phyloP scores from a whole-genome alignment of 1,140 invertebrate species.

The Hypothenemus hampei region DNA sequence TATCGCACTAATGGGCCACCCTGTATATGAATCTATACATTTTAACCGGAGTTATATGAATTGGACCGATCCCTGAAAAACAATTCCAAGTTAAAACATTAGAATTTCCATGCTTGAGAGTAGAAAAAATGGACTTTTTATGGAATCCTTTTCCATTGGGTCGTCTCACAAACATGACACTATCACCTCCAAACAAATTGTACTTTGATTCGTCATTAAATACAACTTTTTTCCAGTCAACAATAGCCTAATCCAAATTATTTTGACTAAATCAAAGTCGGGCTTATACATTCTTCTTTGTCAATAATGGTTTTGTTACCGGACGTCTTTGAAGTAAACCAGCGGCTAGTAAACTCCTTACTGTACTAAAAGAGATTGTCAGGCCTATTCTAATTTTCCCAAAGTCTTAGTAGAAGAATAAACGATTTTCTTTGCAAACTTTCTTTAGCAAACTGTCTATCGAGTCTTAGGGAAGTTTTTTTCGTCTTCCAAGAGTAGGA shows the following conservation, averaged over 20 bases:
- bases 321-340: background rate
- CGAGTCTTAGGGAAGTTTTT: too few relatives aligned
- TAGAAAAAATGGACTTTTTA: background rate
- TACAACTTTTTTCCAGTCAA: background rate
- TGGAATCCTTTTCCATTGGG: background rate
- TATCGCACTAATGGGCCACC: too few relatives aligned
- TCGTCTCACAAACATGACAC: background rate
- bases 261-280: background rate
- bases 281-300: constrained; percentile 2
- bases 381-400: background rate
- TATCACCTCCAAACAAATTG: background rate
- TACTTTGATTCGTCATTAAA: constrained; percentile 1
- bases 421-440: background rate
- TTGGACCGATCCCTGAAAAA: background rate
- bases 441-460: background rate
- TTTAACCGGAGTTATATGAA: background rate
- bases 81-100: too few relatives aligned
- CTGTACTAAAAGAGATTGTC: background rate
- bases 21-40: background rate
- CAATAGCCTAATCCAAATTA: background rate
- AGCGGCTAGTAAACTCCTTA: background rate
- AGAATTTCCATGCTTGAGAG: background rate
- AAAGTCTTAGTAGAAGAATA: background rate
- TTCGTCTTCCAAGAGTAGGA: too few relatives aligned
- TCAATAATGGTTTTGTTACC: background rate